Conservation (phyloP, 2,113 vertebrate species). For the Ancistrus triradiatus region DNA sequence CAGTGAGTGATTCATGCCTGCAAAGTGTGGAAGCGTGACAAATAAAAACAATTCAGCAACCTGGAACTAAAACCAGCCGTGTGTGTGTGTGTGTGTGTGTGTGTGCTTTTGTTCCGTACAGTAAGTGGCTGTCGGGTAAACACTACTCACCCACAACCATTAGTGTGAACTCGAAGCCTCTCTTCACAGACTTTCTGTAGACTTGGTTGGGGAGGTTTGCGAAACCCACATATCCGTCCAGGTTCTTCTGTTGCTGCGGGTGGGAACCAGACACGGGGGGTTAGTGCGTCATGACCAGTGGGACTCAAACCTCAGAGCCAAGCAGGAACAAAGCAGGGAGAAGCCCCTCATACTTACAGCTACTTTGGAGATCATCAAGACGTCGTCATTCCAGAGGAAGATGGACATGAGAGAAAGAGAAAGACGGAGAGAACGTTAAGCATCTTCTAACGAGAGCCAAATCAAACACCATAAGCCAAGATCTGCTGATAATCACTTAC, state of each 20-base stretch:
- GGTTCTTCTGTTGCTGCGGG: conserved; percentile 90
- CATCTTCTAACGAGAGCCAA: too few species aligned
- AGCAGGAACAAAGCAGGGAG: too few species aligned
- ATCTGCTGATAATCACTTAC: too few species aligned
- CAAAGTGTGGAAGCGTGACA: too few species aligned
- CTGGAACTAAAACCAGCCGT: neutral
- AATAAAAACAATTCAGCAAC: too few species aligned
- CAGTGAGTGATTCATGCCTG: too few species aligned
- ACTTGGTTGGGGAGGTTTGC: conserved; percentile 96
- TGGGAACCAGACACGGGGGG: conserved; percentile 42
- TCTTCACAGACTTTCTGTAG: conserved; percentile 94
- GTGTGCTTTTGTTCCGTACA: conserved; percentile 5
- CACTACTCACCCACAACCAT: conserved; percentile 91
- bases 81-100: too few species aligned
- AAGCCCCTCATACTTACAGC: conserved; percentile 58
- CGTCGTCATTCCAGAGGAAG: conserved; percentile 21
- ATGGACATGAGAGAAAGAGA: neutral
- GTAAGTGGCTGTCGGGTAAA: neutral
- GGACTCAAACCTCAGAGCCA: too few species aligned
- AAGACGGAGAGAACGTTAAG: too few species aligned
- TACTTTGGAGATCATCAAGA: conserved; percentile 47
- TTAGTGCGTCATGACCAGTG: conserved; percentile 6
- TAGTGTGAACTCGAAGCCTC: conserved; percentile 93
- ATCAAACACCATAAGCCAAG: too few species aligned
- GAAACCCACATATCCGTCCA: conserved; percentile 95